A percentile compares a stretch with the other conserved stretches of the same genome.
phyloP scores from a whole-genome alignment of 37 sponge, comb jelly and placozoan genomes.

The Amphimedon queenslandica region DNA sequence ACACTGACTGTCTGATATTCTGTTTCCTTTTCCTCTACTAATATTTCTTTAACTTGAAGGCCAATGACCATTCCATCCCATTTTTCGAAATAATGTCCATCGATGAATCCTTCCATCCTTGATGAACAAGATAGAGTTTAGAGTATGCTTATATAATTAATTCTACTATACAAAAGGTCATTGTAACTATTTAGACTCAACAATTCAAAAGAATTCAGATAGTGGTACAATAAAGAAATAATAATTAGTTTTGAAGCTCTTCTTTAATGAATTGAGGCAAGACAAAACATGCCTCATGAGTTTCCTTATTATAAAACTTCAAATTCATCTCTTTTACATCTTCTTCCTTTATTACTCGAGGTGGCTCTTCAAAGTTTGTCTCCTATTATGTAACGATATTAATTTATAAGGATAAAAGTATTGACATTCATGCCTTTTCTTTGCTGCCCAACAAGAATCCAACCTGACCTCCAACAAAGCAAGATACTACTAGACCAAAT shows the following conservation, averaged over 20 bases:
- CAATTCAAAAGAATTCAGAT: too few relatives aligned
- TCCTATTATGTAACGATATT: slow-evolving; percentile 23
- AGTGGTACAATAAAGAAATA: too few relatives aligned
- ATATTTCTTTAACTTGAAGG: too few relatives aligned
- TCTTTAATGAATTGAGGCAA: slow-evolving; percentile 56
- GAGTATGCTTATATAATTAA: too few relatives aligned
- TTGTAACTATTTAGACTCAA: too few relatives aligned
- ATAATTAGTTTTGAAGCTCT: too few relatives aligned
- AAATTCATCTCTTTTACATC: slow-evolving; percentile 29
- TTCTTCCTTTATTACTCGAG: slow-evolving; percentile 11
- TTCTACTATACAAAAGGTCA: too few relatives aligned
- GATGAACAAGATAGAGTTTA: too few relatives aligned
- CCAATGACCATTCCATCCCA: too few relatives aligned
- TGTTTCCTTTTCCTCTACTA: slow-evolving; percentile 19
- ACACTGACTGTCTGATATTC: slow-evolving; percentile 27
- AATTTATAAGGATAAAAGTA: too few relatives aligned
- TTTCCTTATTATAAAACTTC: slow-evolving; percentile 40
- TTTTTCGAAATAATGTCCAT: too few relatives aligned
- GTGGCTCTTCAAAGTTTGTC: slow-evolving; percentile 42
- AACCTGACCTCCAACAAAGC: slow-evolving; percentile 77
- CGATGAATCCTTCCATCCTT: not conserved
- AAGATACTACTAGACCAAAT: slow-evolving; percentile 43
- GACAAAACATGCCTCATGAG: slow-evolving; percentile 48
- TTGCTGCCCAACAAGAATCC: slow-evolving; percentile 69
- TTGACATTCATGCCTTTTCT: slow-evolving; percentile 31